Conservation (phyloP, 2,888 invertebrate genomes). For the Euzophera pinguis region DNA sequence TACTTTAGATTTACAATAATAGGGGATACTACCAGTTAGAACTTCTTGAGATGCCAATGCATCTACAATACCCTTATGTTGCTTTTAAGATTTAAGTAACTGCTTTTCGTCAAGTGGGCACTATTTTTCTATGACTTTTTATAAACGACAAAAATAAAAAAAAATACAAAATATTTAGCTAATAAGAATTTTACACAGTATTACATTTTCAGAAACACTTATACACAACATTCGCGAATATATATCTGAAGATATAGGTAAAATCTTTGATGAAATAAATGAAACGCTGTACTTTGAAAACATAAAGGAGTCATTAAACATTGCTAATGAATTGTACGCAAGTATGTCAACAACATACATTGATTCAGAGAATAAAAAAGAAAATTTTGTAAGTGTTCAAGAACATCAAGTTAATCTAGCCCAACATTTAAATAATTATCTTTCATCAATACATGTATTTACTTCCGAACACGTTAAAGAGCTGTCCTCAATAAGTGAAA, state of each 20-base stretch:
- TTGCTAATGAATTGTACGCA: background rate
- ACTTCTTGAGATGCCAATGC: too few relatives aligned
- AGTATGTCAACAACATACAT: background rate
- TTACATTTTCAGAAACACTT: conserved; percentile 7
- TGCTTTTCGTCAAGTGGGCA: too few relatives aligned
- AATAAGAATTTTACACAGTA: background rate
- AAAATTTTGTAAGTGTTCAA: too few relatives aligned
- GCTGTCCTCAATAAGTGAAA: background rate
- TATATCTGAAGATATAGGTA: background rate
- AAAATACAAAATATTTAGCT: too few relatives aligned
- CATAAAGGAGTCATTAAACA: background rate
- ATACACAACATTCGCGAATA: background rate
- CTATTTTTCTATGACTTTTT: too few relatives aligned
- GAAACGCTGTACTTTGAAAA: background rate
- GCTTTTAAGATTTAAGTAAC: too few relatives aligned
- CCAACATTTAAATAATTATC: background rate
- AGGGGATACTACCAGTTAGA: too few relatives aligned
- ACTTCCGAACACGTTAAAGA: background rate
- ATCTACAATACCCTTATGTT: too few relatives aligned
- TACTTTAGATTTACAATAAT: too few relatives aligned
- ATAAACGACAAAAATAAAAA: too few relatives aligned
- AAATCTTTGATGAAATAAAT: background rate
- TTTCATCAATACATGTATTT: background rate
- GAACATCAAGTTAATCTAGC: background rate
- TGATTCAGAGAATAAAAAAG: background rate